These are phyloP conservation scores for Leuciscus waleckii DNA, from an alignment of 2,797 vertebrate species.

Conservation along the genomic window DNA sequence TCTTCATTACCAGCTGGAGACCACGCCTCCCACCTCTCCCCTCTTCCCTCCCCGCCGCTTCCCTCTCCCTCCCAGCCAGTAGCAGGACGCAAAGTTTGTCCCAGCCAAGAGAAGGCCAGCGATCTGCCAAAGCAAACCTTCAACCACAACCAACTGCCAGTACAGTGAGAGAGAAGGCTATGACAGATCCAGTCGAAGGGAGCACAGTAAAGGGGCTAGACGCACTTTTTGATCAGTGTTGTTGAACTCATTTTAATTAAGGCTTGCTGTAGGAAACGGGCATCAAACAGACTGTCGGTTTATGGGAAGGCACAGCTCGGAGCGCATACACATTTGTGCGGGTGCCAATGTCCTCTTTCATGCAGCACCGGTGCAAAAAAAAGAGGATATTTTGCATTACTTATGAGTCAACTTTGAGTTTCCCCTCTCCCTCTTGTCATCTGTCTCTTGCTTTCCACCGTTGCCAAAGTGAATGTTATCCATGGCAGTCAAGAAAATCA, in stretches of 20 bases:
- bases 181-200: constrained; percentile 37
- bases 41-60: constrained; percentile 61
- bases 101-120: constrained; percentile 74
- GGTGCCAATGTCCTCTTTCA: constrained; percentile 54
- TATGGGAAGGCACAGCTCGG: constrained; percentile 30
- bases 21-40: constrained; percentile 78
- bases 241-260: constrained; percentile 72
- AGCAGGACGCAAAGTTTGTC: constrained; percentile 83
- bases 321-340: constrained; percentile 57
- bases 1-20: constrained; percentile 90
- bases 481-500: constrained; percentile 71
- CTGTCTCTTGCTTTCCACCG: constrained; percentile 63
- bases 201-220: constrained; percentile 40
- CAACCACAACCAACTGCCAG: constrained; percentile 73
- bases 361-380: constrained; percentile 50
- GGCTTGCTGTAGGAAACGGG: constrained; percentile 66
- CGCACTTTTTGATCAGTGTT: constrained; percentile 67
- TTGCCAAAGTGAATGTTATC: constrained; percentile 68
- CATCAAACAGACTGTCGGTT: constrained; percentile 69
- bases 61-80: constrained; percentile 84
- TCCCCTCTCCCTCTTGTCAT: constrained; percentile 41
- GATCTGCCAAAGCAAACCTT: constrained; percentile 81
- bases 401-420: constrained; percentile 59
- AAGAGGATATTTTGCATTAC: constrained; percentile 63
- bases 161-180: constrained; percentile 56